Conservation (phyloP, 2,888 invertebrate species). For the Eupsilia transversa region DNA sequence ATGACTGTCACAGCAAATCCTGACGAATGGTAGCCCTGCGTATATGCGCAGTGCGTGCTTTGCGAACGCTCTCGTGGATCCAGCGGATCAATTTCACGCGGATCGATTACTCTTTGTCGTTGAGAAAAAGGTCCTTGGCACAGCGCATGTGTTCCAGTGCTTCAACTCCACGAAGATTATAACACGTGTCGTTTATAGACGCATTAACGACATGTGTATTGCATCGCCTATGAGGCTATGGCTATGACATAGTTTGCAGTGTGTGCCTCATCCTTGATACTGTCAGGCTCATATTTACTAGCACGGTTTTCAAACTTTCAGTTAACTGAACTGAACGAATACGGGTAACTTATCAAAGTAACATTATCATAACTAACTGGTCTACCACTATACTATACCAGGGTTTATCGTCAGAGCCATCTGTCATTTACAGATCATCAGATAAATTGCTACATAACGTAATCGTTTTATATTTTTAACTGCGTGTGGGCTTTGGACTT, state of each 20-base stretch:
- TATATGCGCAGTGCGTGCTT: constrained; percentile 80
- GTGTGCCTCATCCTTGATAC: constrained; percentile 3
- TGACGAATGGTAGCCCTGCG: constrained; percentile 59
- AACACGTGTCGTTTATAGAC: constrained; percentile 46
- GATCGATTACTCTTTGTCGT: constrained; percentile 86
- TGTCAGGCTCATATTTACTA: background rate
- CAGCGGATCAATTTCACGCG: constrained; percentile 84
- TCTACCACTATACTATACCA: constrained; percentile 1
- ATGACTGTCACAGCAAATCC: constrained; percentile 46
- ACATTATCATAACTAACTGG: constrained; percentile 8
- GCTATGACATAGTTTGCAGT: constrained; percentile 1
- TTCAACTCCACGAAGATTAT: constrained; percentile 41
- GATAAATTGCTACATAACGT: constrained; percentile 48
- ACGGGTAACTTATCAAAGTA: constrained; percentile 1
- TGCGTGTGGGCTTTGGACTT: constrained; percentile 47
- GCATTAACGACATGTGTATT: constrained; percentile 36
- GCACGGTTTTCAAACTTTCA: background rate
- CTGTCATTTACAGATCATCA: constrained; percentile 51
- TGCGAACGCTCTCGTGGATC: constrained; percentile 78
- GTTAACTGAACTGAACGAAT: background rate
- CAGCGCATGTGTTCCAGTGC: constrained; percentile 54
- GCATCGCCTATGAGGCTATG: background rate
- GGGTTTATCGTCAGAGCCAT: constrained; percentile 33
- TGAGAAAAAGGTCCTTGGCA: constrained; percentile 68
- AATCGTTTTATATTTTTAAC: constrained; percentile 41